Evolutionary conservation across 2,797 vertebrate species (phyloP).

Genomic region (Xenentodon cancila): DNA sequence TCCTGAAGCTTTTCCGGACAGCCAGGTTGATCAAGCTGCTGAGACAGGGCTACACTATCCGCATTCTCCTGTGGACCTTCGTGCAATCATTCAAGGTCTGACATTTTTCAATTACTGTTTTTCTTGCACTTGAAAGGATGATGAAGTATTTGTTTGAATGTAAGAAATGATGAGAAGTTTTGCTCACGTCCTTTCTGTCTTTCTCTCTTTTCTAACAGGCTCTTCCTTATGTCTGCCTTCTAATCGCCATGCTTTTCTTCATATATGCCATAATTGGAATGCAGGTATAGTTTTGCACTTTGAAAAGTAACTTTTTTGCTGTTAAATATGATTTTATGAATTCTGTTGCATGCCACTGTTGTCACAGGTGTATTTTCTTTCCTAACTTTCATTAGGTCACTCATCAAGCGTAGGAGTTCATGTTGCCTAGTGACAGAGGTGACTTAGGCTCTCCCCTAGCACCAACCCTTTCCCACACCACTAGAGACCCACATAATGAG

Average conservation of each 20-base stretch:
- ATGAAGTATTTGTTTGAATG: not conserved
- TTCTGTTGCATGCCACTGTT: too few relatives aligned
- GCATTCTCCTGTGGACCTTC: slow-evolving; percentile 98
- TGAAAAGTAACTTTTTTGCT: too few relatives aligned
- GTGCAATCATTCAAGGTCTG: slow-evolving; percentile 98
- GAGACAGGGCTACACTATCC: slow-evolving; percentile 97
- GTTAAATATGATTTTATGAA: too few relatives aligned
- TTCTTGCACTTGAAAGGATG: not conserved
- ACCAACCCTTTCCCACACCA: too few relatives aligned
- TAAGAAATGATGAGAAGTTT: not conserved
- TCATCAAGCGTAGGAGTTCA: too few relatives aligned
- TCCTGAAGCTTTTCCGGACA: slow-evolving; percentile 96
- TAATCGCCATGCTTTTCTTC: slow-evolving; percentile 99
- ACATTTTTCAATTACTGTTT: not conserved
- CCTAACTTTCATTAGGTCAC: too few relatives aligned
- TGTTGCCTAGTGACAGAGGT: too few relatives aligned
- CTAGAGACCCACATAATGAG: too few relatives aligned
- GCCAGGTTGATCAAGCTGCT: slow-evolving; percentile 97
- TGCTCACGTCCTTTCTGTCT: slow-evolving; percentile 16
- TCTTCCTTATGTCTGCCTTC: slow-evolving; percentile 97
- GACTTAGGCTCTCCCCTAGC: too few relatives aligned
- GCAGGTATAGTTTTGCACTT: slow-evolving; percentile 84
- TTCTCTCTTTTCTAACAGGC: slow-evolving; percentile 85
- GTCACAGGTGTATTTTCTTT: too few relatives aligned
- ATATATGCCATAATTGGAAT: slow-evolving; percentile 99